Evolutionary conservation across 2,888 invertebrate genomes (phyloP).

Genomic region (Mimachlamys varia): DNA sequence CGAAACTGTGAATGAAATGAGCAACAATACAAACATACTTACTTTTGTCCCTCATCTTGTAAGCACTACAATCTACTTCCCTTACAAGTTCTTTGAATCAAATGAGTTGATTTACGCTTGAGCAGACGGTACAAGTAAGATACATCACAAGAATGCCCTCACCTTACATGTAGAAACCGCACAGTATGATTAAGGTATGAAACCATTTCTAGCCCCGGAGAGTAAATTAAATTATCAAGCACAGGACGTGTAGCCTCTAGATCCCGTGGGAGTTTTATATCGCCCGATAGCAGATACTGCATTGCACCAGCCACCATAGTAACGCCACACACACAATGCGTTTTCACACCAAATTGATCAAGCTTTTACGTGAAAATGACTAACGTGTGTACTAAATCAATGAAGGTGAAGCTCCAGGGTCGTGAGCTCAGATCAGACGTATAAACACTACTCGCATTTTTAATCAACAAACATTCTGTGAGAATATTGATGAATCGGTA

Average conservation of each 20-base stretch:
- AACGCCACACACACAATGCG: conserved; percentile 1
- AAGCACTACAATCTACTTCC: neutral
- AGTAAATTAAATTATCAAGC: neutral
- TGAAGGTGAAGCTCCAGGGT: conserved; percentile 3
- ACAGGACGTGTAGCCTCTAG: neutral
- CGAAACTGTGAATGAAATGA: neutral
- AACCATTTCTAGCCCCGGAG: neutral
- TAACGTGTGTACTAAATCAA: conserved; percentile 8
- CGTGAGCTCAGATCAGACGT: neutral
- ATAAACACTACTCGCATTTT: neutral
- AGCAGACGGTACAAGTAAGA: neutral
- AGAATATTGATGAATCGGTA: too few relatives aligned
- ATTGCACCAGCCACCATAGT: neutral
- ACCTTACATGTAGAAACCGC: neutral
- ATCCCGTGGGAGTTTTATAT: neutral
- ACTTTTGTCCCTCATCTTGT: conserved; percentile 24
- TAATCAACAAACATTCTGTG: too few relatives aligned
- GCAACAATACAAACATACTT: neutral
- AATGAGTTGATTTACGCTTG: conserved; percentile 4
- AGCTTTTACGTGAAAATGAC: conserved; percentile 10
- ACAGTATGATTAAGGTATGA: neutral
- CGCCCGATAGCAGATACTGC: neutral
- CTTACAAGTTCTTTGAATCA: neutral
- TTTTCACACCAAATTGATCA: conserved; percentile 32
- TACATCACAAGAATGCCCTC: neutral